A percentile compares a stretch with the other conserved stretches of the same genome.
Conservation (phyloP, 92 coral and sea anemone species). For the Muricea muricata region DNA sequence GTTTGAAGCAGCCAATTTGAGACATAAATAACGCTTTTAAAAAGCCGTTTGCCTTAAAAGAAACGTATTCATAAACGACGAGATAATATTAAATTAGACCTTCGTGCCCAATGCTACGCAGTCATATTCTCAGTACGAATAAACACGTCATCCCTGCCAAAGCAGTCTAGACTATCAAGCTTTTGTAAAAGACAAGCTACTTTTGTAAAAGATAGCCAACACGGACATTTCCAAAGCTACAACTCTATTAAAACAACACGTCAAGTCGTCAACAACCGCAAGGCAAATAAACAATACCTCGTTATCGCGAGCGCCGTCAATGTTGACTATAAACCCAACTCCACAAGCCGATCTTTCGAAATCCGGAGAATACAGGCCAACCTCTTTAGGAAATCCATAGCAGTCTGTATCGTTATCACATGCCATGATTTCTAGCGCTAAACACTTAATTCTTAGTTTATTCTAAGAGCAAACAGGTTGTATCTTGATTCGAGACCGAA, state of each 20-base stretch:
- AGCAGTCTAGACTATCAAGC: too few species aligned
- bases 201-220: too few species aligned
- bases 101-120: too few species aligned
- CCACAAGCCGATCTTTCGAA: conserved; percentile 92
- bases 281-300: conserved; percentile 83
- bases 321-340: conserved; percentile 93
- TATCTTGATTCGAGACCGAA: background rate
- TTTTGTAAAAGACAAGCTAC: too few species aligned
- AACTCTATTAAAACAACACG: too few species aligned
- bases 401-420: background rate
- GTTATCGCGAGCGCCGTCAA: conserved; percentile 79
- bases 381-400: conserved; percentile 78
- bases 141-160: too few species aligned
- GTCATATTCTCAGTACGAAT: too few species aligned
- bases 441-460: background rate
- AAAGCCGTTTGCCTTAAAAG: too few species aligned
- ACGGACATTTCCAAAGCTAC: too few species aligned
- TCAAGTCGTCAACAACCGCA: too few species aligned
- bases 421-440: conserved; percentile 3
- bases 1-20: background rate
- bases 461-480: background rate
- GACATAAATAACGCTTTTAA: background rate
- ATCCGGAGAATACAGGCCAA: conserved; percentile 89
- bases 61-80: too few species aligned
- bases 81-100: too few species aligned